Evolutionary conservation across 2,113 vertebrate species (phyloP), one percentile per base, ranked within the genome.

Genomic region (Hemiprocne comata): DNA sequence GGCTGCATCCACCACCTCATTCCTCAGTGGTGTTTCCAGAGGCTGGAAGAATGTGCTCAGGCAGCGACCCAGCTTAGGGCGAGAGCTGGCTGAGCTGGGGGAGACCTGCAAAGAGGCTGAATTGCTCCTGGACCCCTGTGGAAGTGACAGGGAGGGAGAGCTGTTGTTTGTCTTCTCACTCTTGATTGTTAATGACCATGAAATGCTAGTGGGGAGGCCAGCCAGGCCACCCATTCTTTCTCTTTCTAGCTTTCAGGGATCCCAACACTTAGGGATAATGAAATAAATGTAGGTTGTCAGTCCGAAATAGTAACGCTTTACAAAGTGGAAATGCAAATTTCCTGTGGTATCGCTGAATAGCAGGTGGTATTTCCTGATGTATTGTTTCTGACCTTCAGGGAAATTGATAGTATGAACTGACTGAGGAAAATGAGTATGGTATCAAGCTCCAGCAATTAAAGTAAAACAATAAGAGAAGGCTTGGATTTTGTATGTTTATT

Each of bases 291-390:
- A 83, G 53, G 44, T 90, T 96, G 83, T 96, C 93, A 92, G 81
- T 97, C 74, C 80, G 77, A 96, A 97, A 94, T 93, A 78, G 85
- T 89, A 96, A 95, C 80, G 88, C 94, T 90, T 94, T 92, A 64
- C 91, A 88, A 93, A 97, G 78, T 94, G 88, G 95, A 98, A 98
- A 97, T 96, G 90, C 94, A 98, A 96, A 97, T 97, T 98, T 98
- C 97, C 97, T 97, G 93, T 5, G 50, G 85, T 97, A 96, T 97
- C 75, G 82, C 89, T 80, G 90, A 98, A 95, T 96, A 97, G 92
- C 95, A 97, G 97, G 95, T 97, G 96, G 75, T 95, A 79, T 97
- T 98, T 98, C 97, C 96, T 97, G 97, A 96, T 83, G 73, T 89
- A 97, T 96, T 98, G 94, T 98, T 97, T 95, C 51, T 95, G 86